Evolutionary conservation across 2,888 invertebrate genomes (phyloP).

Genomic region (Caenorhabditis imperialis): DNA sequence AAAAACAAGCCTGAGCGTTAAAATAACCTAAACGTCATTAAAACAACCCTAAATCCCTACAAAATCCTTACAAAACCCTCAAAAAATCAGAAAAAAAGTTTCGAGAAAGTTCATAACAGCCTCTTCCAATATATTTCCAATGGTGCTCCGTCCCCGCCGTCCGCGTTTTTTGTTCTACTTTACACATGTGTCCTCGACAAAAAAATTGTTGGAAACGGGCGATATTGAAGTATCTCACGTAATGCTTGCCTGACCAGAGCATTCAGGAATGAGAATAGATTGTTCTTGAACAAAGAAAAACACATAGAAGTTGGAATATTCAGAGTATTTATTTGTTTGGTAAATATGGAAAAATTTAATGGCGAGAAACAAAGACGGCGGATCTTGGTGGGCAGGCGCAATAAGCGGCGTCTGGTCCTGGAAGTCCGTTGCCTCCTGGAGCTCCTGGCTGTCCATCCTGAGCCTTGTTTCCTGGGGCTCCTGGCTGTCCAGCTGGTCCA

Average conservation of each 20-base stretch:
- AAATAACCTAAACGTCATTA: too few relatives aligned
- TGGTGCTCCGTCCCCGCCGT: not conserved
- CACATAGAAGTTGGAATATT: constrained; percentile 2
- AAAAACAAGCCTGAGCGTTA: too few relatives aligned
- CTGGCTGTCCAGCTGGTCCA: constrained; percentile 62
- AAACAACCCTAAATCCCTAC: too few relatives aligned
- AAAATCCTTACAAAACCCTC: too few relatives aligned
- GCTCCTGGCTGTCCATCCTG: constrained; percentile 62
- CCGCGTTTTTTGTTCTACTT: constrained; percentile 24
- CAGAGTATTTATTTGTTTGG: constrained; percentile 39
- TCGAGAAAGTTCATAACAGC: too few relatives aligned
- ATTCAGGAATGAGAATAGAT: constrained; percentile 1
- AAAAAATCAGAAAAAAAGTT: too few relatives aligned
- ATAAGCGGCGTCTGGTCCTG: constrained; percentile 67
- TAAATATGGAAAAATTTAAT: constrained; percentile 21
- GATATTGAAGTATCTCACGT: constrained; percentile 45
- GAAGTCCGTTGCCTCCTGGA: constrained; percentile 63
- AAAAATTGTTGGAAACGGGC: too few relatives aligned
- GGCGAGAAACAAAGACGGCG: constrained; percentile 55
- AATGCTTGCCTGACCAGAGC: constrained; percentile 3
- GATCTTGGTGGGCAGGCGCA: constrained; percentile 67
- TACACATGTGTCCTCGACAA: constrained; percentile 20
- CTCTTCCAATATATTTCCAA: too few relatives aligned
- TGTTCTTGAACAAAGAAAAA: not conserved
- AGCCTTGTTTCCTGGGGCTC: constrained; percentile 60